Base-by-base conservation (phyloP, 1,140 invertebrate genomes). In the Intoshia linei region DNA sequence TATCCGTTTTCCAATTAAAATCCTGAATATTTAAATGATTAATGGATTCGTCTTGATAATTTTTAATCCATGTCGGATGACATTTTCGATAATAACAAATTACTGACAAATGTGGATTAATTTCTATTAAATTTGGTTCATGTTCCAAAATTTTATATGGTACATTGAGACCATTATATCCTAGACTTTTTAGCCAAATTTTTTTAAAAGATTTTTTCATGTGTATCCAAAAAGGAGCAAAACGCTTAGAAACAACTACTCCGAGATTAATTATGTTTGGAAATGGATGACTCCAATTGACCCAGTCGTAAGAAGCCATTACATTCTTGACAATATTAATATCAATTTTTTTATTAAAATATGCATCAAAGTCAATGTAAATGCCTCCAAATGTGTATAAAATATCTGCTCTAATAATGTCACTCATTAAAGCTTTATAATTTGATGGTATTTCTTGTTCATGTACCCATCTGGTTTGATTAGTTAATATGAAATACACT, bases 251-350 rank as follows among this genome's bases (percentile, higher is more conserved):
- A 11, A 42, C 22, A 7, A 37, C 36, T 15, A 42, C 41, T 1
- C 41, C 41, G 32, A 39, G 39, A 34, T 42, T 42, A 24, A 42
- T 42, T 23, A 37, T 42, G 34, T 42, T 37, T 15, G 41, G 41
- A 27, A 39, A 42, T 5, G 41, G 41, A 13, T 30, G 41, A 22
- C 39, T 42, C 41, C 41, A 42, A 23, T 42, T 39, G 22, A 37
- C 39, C 41, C 41, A 42, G 32, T 42, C 41, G 25, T 39, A 38
- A 2, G 41, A 33, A 10, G 30, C 41, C 6, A 42, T 33, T 11
- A 37, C 41, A 23, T 42, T n/a, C n/a, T n/a, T n/a, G n/a, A n/a
- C n/a, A n/a, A n/a, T n/a, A n/a, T n/a, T n/a, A n/a, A n/a, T n/a
- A n/a, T n/a, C n/a, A n/a, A n/a, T n/a, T n/a, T n/a, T n/a, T n/a